Evolutionary conservation across 2,113 vertebrate species (phyloP), one percentile per base, ranked within the genome.

Genomic region (Ibidorhyncha struthersii): DNA sequence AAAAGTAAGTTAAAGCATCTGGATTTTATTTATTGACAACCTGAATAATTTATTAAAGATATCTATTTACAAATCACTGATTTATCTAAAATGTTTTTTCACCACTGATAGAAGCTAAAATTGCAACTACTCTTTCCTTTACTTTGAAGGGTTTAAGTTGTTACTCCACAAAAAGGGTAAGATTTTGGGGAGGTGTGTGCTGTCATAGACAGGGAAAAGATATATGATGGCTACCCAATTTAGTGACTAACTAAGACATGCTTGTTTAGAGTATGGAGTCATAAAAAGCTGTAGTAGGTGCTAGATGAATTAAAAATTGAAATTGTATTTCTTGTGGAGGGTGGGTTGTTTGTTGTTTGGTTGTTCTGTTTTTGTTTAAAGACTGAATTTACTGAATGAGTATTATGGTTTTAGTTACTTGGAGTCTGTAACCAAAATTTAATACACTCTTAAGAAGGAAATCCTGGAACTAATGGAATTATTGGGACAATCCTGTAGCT

Each of bases 1-100:
- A 99, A 96, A 92, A 97, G 99, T 99, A 87, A 99, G 99, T 98
- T 70, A 6, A 76, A 87, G n/a, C 50, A 12, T 19, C 20, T 40
- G 61, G 43, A 27, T 91, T 91, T 77, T 89, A 43, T 43, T 72
- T 82, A 36, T 23, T 86, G 71, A 67, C 47, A 49, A 66, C 20
- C 21, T 66, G 74, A 72, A 67, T 82, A 71, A 32, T 79, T 70
- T 72, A 26, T 59, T 90, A 21, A 50, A 67, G 52, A n/a, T 52
- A 29, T 5, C 15, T 85, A 32, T 70, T 89, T 61, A 71, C 13
- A 66, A 62, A 61, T 61, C 19, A 38, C 32, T 56, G 22, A 14
- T 38, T 72, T 89, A 38, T 55, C 21, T 38, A 34, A 63, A 80
- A 45, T 49, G 8, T 36, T 52, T 82, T 66, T 59, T 47, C 8